Percentiles rank a stretch among this genome's conserved stretches.
phyloP scores from a whole-genome alignment of 2,113 vertebrate genomes.

The Propithecus coquereli region DNA sequence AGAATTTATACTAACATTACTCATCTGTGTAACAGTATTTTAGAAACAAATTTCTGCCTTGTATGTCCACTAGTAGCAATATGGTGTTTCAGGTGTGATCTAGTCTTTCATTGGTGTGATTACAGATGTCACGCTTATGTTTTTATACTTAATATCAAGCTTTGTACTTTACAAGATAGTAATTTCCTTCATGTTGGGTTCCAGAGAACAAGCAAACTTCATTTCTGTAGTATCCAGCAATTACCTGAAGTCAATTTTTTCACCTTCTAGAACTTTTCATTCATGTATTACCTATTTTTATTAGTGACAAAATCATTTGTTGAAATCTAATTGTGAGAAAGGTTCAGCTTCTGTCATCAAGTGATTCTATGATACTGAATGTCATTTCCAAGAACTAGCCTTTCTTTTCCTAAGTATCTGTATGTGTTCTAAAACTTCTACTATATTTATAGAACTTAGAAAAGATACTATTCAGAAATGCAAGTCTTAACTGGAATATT shows the following conservation, averaged over 20 bases:
- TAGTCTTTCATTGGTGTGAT: constrained; percentile 60
- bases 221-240: constrained; percentile 36
- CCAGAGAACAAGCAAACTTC: constrained; percentile 43
- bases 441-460: constrained; percentile 72
- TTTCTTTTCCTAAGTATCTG: constrained; percentile 71
- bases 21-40: constrained; percentile 63
- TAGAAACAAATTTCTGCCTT: constrained; percentile 62
- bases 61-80: constrained; percentile 67
- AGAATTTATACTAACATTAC: constrained; percentile 71
- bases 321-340: constrained; percentile 58
- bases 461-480: constrained; percentile 69
- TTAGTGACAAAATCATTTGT: constrained; percentile 47
- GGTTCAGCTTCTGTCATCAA: constrained; percentile 60
- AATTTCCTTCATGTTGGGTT: constrained; percentile 41
- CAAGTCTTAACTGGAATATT: constrained; percentile 68
- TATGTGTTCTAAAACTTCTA: constrained; percentile 75
- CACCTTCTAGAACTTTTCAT: background rate
- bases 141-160: constrained; percentile 44
- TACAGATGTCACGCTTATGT: constrained; percentile 65
- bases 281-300: background rate
- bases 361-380: constrained; percentile 43
- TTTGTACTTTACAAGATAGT: constrained; percentile 36
- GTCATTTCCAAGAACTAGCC: constrained; percentile 67
- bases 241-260: background rate
- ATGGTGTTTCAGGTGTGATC: constrained; percentile 61